phyloP scores from a whole-genome alignment of 2,888 invertebrate species.

The Lithophane ornitopus region DNA sequence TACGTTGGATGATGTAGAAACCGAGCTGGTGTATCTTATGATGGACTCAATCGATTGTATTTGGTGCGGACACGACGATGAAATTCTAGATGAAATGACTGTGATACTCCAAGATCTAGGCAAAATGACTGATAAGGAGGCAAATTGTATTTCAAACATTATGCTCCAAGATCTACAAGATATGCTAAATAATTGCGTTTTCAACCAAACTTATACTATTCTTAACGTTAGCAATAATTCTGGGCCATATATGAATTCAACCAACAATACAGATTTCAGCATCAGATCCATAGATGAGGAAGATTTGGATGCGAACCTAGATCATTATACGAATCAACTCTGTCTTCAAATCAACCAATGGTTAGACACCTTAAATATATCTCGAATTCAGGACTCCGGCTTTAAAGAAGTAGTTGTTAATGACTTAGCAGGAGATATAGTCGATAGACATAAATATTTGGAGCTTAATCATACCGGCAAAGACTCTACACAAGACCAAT shows the following conservation, averaged over 20 bases:
- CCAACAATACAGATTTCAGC: slow-evolving; percentile 48
- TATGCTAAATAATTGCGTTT: slow-evolving; percentile 46
- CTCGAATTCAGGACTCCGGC: slow-evolving; percentile 60
- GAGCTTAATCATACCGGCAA: slow-evolving; percentile 71
- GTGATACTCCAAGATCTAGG: slow-evolving; percentile 67
- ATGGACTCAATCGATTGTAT: slow-evolving; percentile 70
- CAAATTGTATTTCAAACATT: slow-evolving; percentile 67
- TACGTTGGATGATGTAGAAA: slow-evolving; percentile 68
- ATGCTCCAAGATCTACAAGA: slow-evolving; percentile 64
- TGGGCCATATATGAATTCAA: slow-evolving; percentile 30
- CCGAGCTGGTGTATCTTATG: slow-evolving; percentile 73
- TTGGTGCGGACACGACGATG: slow-evolving; percentile 59
- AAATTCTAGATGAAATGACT: slow-evolving; percentile 70
- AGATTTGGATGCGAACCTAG: slow-evolving; percentile 67
- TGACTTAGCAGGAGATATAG: slow-evolving; percentile 80
- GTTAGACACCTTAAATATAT: slow-evolving; percentile 71
- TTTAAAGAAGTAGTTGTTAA: slow-evolving; percentile 72
- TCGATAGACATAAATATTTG: slow-evolving; percentile 80
- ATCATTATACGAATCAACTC: slow-evolving; percentile 70
- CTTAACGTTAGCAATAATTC: slow-evolving; percentile 61
- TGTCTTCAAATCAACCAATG: slow-evolving; percentile 78
- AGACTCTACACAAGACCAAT: slow-evolving; percentile 71
- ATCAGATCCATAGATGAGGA: slow-evolving; percentile 54
- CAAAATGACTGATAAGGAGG: slow-evolving; percentile 68
- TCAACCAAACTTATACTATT: slow-evolving; percentile 70